These are phyloP conservation scores for Phacellophora camtschatica DNA, from an alignment of 30 jellyfish, hydroid and myxozoan genomes.

Conservation along the genomic window DNA sequence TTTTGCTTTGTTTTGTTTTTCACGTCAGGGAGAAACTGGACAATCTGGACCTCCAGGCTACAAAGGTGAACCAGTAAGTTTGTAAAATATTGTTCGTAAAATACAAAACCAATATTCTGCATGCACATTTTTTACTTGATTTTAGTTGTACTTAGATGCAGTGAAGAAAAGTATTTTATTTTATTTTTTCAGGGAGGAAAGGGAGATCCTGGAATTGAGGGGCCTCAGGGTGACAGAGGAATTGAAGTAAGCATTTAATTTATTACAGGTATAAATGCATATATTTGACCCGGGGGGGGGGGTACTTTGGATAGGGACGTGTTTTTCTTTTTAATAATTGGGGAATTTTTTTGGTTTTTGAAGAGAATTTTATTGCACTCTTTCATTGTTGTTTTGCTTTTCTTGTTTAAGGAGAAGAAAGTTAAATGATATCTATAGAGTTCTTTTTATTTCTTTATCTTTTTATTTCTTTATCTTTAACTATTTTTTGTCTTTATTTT, in stretches of 20 bases:
- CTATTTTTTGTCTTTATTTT: too few species aligned
- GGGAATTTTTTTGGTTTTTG: background rate
- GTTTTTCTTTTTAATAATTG: too few species aligned
- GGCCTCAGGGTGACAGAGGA: conserved; percentile 50
- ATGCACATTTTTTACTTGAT: too few species aligned
- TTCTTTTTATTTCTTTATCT: too few species aligned
- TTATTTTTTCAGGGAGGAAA: background rate
- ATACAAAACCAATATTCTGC: background rate
- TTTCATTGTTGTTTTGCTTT: background rate
- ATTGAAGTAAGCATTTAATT: conserved; percentile 19
- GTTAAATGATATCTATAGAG: background rate
- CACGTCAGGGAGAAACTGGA: conserved; percentile 6
- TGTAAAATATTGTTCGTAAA: background rate
- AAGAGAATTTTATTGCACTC: background rate
- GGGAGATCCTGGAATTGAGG: conserved; percentile 55
- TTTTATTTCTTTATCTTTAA: background rate
- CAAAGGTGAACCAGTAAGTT: conserved; percentile 8
- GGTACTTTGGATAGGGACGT: too few species aligned
- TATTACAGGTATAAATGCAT: too few species aligned
- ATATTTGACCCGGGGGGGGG: too few species aligned
- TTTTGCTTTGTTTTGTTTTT: background rate
- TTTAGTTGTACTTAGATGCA: too few species aligned
- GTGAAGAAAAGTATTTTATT: too few species aligned
- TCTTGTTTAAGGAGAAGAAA: background rate
- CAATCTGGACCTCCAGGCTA: conserved; percentile 29